These are phyloP conservation scores for Sisyra terminalis DNA, from an alignment of 2,888 invertebrate species.

Conservation along the genomic window DNA sequence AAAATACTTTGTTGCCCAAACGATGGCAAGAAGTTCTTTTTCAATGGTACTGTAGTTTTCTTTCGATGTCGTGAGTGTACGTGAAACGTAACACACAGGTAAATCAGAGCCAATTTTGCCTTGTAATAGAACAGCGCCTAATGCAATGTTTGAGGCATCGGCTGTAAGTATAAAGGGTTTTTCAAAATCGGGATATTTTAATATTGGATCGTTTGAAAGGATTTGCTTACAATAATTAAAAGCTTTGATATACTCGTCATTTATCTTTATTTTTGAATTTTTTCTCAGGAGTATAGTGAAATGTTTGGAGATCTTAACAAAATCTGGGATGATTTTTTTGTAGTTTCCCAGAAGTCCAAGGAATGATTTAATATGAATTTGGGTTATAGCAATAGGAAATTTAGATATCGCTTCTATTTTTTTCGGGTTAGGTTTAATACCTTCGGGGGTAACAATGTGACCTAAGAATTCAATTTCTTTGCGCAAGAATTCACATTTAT, in stretches of 20 bases:
- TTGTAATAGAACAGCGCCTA: background rate
- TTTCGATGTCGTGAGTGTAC: background rate
- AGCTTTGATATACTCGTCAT: background rate
- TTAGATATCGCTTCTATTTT: conserved; percentile 17
- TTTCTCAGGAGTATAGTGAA: conserved; percentile 16
- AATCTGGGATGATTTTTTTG: conserved; percentile 12
- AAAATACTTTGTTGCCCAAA: no score
- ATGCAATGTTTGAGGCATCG: conserved; percentile 1
- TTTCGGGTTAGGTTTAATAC: conserved; percentile 18
- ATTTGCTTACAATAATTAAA: background rate
- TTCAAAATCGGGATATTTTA: background rate
- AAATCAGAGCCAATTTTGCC: background rate
- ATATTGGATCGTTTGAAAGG: conserved; percentile 7
- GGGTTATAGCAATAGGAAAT: conserved; percentile 14
- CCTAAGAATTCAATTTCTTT: conserved; percentile 19
- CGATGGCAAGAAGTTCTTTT: no score
- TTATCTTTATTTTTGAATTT: conserved; percentile 8
- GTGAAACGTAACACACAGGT: conserved; percentile 1
- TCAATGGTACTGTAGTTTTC: no score
- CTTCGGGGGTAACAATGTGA: conserved; percentile 18
- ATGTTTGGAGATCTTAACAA: conserved; percentile 15
- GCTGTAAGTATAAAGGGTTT: background rate
- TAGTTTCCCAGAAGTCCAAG: conserved; percentile 15
- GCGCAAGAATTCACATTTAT: no score
- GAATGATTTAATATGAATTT: conserved; percentile 17